Conservation (phyloP, 35 echinoderm and acorn worm species). For the Chiridota heheva region DNA sequence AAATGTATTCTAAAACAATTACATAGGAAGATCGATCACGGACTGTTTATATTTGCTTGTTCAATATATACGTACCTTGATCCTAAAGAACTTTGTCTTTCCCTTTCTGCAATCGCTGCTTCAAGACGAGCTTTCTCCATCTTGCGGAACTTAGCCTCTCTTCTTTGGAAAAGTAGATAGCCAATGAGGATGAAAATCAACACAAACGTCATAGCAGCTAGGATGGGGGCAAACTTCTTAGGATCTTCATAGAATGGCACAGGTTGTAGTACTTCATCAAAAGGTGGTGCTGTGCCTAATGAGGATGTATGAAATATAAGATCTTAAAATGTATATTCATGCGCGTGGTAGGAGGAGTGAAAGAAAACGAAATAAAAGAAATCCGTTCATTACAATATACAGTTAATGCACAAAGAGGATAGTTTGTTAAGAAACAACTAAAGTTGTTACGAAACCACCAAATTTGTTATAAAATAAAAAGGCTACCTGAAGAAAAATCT, state of each 20-base stretch:
- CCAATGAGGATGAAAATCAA: conserved; percentile 58
- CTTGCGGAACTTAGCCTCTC: conserved; percentile 28
- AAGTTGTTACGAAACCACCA: not conserved
- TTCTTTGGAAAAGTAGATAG: conserved; percentile 48
- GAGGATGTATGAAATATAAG: not conserved
- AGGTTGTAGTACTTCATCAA: conserved; percentile 24
- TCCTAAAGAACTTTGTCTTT: conserved; percentile 24
- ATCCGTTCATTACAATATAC: no score
- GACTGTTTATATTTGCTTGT: not conserved
- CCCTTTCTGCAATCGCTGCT: conserved; percentile 22
- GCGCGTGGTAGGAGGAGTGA: not conserved
- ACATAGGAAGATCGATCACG: no score
- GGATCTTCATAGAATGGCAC: conserved; percentile 75
- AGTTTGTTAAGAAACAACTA: not conserved
- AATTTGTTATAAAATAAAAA: not conserved
- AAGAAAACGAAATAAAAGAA: not conserved
- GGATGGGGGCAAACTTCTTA: conserved; percentile 66
- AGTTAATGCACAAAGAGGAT: no score
- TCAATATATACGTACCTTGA: conserved; percentile 37
- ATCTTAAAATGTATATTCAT: not conserved
- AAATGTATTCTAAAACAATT: no score
- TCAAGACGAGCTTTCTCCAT: conserved; percentile 31
- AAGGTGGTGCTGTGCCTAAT: conserved; percentile 71
- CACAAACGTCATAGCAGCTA: conserved; percentile 57
- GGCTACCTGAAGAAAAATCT: not conserved